Percentiles rank a stretch among this genome's conserved stretches.
Evolutionary conservation across 1,140 invertebrate species (phyloP).

Genomic region (Rhyzopertha dominica): DNA sequence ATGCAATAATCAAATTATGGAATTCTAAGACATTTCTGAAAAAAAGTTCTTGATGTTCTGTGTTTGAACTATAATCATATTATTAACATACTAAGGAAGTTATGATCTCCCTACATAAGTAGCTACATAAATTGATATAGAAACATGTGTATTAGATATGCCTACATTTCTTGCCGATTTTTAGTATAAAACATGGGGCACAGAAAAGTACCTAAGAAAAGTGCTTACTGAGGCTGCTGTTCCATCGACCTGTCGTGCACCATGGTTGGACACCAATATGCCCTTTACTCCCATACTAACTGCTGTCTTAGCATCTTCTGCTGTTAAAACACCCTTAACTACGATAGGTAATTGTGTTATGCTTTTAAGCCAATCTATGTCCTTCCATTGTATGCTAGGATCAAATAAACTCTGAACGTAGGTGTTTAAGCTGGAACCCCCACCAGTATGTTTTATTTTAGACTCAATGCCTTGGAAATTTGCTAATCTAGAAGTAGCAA

Average conservation of each 20-base stretch:
- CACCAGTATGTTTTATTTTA: constrained; percentile 52
- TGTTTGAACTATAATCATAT: too few species aligned
- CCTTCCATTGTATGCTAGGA: constrained; percentile 73
- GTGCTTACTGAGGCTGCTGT: constrained; percentile 68
- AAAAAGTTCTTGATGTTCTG: too few species aligned
- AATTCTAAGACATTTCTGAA: too few species aligned
- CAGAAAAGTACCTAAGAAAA: constrained; percentile 5
- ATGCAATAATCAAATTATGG: too few species aligned
- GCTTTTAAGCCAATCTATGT: constrained; percentile 77
- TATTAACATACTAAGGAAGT: too few species aligned
- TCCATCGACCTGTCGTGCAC: constrained; percentile 83
- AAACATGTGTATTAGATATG: too few species aligned
- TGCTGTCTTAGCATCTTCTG: constrained; percentile 77
- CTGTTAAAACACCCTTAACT: constrained; percentile 84
- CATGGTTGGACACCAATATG: constrained; percentile 89
- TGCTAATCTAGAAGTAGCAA: constrained; percentile 52
- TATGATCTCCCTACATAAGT: too few species aligned
- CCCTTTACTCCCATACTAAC: constrained; percentile 67
- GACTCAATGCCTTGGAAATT: constrained; percentile 72
- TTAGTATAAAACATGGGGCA: not conserved
- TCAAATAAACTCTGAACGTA: constrained; percentile 76
- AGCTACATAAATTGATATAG: too few species aligned
- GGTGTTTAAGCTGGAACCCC: constrained; percentile 66
- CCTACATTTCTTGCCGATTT: not conserved
- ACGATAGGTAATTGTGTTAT: constrained; percentile 78